Base-by-base conservation (phyloP, 2,797 vertebrate species). In the Nannoperca obscura region DNA sequence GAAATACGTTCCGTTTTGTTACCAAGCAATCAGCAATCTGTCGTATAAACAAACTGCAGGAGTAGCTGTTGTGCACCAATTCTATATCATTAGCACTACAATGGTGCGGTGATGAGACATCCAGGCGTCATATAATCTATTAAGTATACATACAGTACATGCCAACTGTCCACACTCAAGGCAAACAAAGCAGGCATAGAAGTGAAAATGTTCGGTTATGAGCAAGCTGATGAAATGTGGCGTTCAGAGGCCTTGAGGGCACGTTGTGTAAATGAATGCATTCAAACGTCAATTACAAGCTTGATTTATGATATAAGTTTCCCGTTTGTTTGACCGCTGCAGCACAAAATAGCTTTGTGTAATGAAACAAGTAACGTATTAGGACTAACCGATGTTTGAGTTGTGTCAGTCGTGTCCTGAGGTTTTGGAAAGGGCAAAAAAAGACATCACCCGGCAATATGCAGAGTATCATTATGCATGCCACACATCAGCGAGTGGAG, bases 1-100 rank as follows among this genome's bases (percentile, higher is more conserved):
- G 27, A 78, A 79, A 80, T 58, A 42, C 44, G 59, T 82, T 60
- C 58, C 54, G 40, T 63, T 72, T 27, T 66, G 40, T 64, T 62
- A 42, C 47, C 1, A 49, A 50, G 68, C 22, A 76, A 80, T 68
- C 47, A 7, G 24, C 40, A 75, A 71, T 63, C 58, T 55, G 67
- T 71, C 22, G 13, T 32, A 30, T 42, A 60, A 65, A 64, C 27
- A 61, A 49, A 70, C n/a, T n/a, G n/a, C 42, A 67, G 10, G 20
- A 67, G 52, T 11, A 19, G 34, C 20, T 24, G 52, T 13, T 47
- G 27, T 59, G 27, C 20, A 58, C 58, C 7, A 36, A 13, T 9
- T 30, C n/a, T 17, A 30, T 40, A 30, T 74, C 22, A 65, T 64
- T 11, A 63, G 30, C 46, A 38, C 19, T 11, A 17, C 7, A 54